Evolutionary conservation across 2,888 invertebrate species (phyloP).

Genomic region (Ctenicera cuprea): DNA sequence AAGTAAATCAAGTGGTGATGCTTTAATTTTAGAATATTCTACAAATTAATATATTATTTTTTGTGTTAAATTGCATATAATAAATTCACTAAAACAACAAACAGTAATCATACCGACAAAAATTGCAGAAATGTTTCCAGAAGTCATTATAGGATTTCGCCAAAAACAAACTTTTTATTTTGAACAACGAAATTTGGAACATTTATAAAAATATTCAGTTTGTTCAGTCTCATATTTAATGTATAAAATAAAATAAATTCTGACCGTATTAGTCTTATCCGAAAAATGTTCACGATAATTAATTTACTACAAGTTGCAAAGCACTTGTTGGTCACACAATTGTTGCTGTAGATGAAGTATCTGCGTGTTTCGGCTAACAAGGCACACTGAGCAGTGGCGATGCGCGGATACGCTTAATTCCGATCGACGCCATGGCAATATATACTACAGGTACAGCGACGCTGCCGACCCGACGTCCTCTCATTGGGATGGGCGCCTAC

Average conservation of each 20-base stretch:
- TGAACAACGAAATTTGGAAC: conserved; percentile 1
- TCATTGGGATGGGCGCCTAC: conserved; percentile 41
- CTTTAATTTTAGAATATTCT: neutral
- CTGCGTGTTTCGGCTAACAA: conserved; percentile 33
- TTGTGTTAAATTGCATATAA: too few species aligned
- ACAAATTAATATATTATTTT: too few species aligned
- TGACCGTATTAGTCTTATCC: neutral
- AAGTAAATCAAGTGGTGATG: neutral
- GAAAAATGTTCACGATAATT: conserved; percentile 15
- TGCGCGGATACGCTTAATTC: conserved; percentile 33
- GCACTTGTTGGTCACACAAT: conserved; percentile 39
- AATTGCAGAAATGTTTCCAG: conserved; percentile 6
- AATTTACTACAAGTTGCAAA: conserved; percentile 17
- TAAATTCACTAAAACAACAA: neutral
- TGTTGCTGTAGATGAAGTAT: conserved; percentile 18
- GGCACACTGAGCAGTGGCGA: conserved; percentile 36
- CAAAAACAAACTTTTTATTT: conserved; percentile 13
- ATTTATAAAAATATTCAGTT: neutral
- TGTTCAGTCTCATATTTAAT: conserved; percentile 11
- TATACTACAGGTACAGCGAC: conserved; percentile 38
- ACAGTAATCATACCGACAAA: neutral
- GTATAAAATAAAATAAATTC: neutral
- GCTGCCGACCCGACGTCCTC: conserved; percentile 38
- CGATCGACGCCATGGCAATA: conserved; percentile 40
- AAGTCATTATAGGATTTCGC: neutral